Evolutionary conservation across 35 echinoderm and acorn worm species (phyloP).

Genomic region (Lytechinus variegatus): DNA sequence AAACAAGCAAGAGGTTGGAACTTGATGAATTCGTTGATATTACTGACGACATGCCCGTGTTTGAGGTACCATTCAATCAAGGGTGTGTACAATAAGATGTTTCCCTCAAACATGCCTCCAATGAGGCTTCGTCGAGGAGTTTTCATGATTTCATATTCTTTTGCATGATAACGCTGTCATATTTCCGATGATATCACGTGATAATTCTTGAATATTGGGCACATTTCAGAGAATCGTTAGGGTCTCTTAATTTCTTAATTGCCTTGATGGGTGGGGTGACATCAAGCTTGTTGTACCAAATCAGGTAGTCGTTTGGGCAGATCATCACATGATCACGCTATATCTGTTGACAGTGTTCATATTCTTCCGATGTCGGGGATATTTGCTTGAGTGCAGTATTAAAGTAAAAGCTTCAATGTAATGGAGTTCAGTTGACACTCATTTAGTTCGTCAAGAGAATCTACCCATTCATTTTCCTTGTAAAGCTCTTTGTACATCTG

Average conservation of each 20-base stretch:
- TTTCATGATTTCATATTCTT: constrained; percentile 28
- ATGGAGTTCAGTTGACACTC: neutral
- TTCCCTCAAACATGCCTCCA: constrained; percentile 54
- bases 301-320: constrained; percentile 39
- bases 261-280: constrained; percentile 53
- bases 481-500: too few species aligned
- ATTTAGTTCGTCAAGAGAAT: constrained; percentile 41
- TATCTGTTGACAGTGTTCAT: constrained; percentile 37
- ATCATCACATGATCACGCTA: neutral
- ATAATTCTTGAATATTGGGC: constrained; percentile 79
- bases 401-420: constrained; percentile 25
- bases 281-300: constrained; percentile 68
- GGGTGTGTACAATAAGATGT: constrained; percentile 47
- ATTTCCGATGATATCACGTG: constrained; percentile 59
- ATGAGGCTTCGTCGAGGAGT: constrained; percentile 44
- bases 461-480: neutral
- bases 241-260: constrained; percentile 50
- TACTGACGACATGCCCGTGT: constrained; percentile 40
- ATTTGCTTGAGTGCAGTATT: neutral
- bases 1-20: constrained; percentile 22
- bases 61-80: constrained; percentile 57
- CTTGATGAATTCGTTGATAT: constrained; percentile 49
- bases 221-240: constrained; percentile 74
- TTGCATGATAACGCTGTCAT: constrained; percentile 15
- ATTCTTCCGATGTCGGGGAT: neutral